Percentiles rank a stretch among this genome's conserved stretches.
phyloP scores from a whole-genome alignment of 2,113 vertebrate genomes.

The Entelurus aequoreus region DNA sequence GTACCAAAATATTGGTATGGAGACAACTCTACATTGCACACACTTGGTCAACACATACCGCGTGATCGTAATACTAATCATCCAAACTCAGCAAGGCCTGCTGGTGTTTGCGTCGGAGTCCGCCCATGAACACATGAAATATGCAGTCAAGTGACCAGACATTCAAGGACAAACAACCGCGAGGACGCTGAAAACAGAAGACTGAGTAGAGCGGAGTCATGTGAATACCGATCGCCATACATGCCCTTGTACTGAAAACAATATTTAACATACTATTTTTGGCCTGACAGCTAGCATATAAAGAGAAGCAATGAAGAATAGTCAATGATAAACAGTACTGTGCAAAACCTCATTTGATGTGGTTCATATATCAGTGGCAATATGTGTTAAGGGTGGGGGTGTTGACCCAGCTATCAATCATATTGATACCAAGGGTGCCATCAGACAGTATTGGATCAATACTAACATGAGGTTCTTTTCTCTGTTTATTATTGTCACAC shows the following conservation, averaged over 20 bases:
- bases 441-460: too few species aligned
- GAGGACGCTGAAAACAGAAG: constrained; percentile 14
- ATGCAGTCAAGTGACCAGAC: background rate
- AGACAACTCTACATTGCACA: too few species aligned
- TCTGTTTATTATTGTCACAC: too few species aligned
- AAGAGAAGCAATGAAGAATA: too few species aligned
- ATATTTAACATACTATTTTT: background rate
- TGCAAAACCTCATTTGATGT: too few species aligned
- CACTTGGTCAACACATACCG: background rate
- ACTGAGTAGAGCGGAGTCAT: constrained; percentile 21
- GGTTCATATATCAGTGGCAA: too few species aligned
- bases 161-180: background rate
- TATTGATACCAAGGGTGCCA: too few species aligned
- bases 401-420: constrained; percentile 9
- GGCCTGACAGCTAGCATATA: too few species aligned
- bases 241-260: constrained; percentile 35
- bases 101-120: background rate
- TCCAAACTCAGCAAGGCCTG: constrained; percentile 20
- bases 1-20: too few species aligned
- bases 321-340: too few species aligned
- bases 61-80: constrained; percentile 29
- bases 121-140: background rate
- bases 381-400: too few species aligned
- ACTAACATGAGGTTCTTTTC: too few species aligned
- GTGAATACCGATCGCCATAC: constrained; percentile 38